Evolutionary conservation across 2,888 invertebrate genomes (phyloP).

Genomic region (Coleophora flavipennella): DNA sequence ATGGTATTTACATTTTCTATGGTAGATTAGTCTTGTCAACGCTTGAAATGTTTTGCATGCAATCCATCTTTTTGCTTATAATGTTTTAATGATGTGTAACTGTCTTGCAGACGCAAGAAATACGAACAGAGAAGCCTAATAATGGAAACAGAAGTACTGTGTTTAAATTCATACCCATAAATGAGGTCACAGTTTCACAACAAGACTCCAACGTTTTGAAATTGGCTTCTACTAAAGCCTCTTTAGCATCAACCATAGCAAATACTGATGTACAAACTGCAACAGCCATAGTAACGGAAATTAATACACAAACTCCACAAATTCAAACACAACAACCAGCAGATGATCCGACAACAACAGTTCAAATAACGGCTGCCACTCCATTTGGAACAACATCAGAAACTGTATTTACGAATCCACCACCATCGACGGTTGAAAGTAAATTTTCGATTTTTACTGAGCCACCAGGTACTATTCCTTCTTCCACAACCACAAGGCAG

Average conservation of each 20-base stretch:
- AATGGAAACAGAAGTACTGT: conserved; percentile 49
- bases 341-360: conserved; percentile 28
- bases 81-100: conserved; percentile 2
- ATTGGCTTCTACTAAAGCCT: conserved; percentile 47
- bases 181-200: conserved; percentile 49
- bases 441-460: conserved; percentile 17
- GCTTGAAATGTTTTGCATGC: background rate
- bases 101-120: conserved; percentile 65
- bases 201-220: conserved; percentile 59
- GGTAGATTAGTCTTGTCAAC: background rate
- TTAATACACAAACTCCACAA: conserved; percentile 43
- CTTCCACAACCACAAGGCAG: conserved; percentile 6
- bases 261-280: conserved; percentile 34
- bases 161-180: conserved; percentile 65
- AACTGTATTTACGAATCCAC: conserved; percentile 17
- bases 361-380: conserved; percentile 17
- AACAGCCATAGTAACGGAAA: conserved; percentile 39
- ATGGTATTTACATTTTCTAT: background rate
- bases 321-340: conserved; percentile 29
- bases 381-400: conserved; percentile 7
- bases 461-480: conserved; percentile 26
- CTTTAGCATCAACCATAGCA: conserved; percentile 29
- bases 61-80: background rate
- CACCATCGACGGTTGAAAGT: conserved; percentile 18
- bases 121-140: conserved; percentile 62